A percentile compares a stretch with the other conserved stretches of the same genome.
phyloP scores from a whole-genome alignment of 2,888 invertebrate species.

The Pheosia gnoma region DNA sequence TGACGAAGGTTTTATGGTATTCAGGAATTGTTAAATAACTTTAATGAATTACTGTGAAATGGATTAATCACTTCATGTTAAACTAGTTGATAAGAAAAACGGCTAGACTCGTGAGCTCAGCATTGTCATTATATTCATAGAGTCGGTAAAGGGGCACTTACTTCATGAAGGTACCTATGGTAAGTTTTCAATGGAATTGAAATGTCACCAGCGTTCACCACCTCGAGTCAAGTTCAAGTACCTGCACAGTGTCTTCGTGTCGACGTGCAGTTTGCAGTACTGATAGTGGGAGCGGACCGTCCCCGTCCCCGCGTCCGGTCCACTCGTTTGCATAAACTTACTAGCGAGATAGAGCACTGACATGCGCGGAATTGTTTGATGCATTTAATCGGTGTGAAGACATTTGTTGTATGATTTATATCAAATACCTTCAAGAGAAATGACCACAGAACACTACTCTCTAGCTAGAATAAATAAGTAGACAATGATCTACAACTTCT shows the following conservation, averaged over 20 bases:
- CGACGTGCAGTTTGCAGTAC: slow-evolving; percentile 50
- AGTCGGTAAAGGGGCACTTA: no score
- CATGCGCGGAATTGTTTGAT: slow-evolving; percentile 25
- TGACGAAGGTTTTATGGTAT: slow-evolving; percentile 11
- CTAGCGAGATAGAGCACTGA: slow-evolving; percentile 54
- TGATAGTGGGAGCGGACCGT: slow-evolving; percentile 47
- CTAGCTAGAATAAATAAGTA: no score
- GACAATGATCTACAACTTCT: no score
- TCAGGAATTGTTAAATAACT: slow-evolving; percentile 11
- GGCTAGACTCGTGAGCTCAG: no score
- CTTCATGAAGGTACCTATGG: neutral
- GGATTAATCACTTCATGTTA: slow-evolving; percentile 23
- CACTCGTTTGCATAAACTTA: slow-evolving; percentile 63
- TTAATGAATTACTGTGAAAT: neutral
- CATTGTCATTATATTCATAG: no score
- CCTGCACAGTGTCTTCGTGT: slow-evolving; percentile 59
- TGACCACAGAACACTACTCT: no score
- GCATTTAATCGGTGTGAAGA: neutral
- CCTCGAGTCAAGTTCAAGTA: slow-evolving; percentile 75
- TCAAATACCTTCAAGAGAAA: no score
- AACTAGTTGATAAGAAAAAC: no score
- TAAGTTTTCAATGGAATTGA: slow-evolving; percentile 5
- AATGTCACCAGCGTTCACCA: slow-evolving; percentile 49
- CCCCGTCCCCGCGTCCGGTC: slow-evolving; percentile 55
- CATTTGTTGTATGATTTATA: neutral